Conservation (phyloP, 2,797 vertebrate species). For the Chaetophractus vellerosus region DNA sequence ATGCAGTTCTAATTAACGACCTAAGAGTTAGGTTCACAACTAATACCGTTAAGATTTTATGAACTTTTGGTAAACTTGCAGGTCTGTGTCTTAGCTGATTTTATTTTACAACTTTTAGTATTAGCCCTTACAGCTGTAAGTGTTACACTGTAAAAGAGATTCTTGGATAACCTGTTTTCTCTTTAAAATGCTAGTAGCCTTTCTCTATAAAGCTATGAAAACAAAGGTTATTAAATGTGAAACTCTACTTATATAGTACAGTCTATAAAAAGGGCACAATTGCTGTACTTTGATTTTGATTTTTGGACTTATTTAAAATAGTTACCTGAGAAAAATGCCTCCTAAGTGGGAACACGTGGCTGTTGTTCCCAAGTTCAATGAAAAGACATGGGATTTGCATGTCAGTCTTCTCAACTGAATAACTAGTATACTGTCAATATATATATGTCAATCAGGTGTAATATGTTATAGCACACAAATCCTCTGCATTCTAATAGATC, state of each 20-base stretch:
- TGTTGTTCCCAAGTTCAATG: neutral
- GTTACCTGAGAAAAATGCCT: neutral
- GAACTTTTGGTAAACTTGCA: neutral
- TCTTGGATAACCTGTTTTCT: neutral
- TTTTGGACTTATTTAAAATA: slow-evolving; percentile 3
- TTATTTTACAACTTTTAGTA: neutral
- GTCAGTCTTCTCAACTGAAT: neutral
- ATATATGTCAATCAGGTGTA: neutral
- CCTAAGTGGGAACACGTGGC: neutral
- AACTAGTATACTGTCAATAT: neutral
- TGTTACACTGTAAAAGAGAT: neutral
- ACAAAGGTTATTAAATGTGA: neutral
- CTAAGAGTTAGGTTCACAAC: neutral
- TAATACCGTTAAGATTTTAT: neutral
- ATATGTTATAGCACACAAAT: neutral
- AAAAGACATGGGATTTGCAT: too few relatives aligned
- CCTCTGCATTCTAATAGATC: neutral
- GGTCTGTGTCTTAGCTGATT: neutral
- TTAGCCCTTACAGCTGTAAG: neutral
- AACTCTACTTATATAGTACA: neutral
- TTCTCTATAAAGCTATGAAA: slow-evolving; percentile 12
- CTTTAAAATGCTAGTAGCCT: neutral
- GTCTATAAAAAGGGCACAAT: neutral
- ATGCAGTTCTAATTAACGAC: neutral
- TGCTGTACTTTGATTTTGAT: neutral